Percentiles rank a stretch among this genome's conserved stretches.
phyloP scores from a whole-genome alignment of 23 tunicate species.

The Oikopleura albicans region DNA sequence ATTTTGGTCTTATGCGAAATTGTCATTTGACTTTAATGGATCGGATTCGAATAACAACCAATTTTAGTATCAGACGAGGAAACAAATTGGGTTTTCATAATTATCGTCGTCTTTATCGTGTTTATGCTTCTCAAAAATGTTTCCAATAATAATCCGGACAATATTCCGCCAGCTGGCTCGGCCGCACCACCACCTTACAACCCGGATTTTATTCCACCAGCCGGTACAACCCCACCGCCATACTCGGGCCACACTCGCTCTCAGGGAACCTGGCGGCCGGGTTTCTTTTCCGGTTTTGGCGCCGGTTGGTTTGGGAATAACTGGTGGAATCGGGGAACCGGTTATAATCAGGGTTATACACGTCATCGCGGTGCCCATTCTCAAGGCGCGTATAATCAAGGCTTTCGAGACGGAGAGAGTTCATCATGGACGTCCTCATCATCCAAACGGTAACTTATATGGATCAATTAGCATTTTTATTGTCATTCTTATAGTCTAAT shows the following conservation, averaged over 20 bases:
- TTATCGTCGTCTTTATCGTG: neutral
- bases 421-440: too few species aligned
- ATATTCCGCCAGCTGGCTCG: neutral
- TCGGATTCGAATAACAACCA: too few species aligned
- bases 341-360: constrained; percentile 22
- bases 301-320: constrained; percentile 18
- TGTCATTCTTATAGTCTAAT: too few species aligned
- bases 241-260: neutral
- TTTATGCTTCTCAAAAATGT: neutral
- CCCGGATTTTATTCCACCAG: constrained; percentile 12
- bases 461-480: too few species aligned
- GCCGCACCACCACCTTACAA: constrained; percentile 7
- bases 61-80: neutral
- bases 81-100: neutral
- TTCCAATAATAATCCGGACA: neutral
- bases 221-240: neutral
- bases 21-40: too few species aligned
- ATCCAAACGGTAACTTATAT: too few species aligned
- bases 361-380: constrained; percentile 23
- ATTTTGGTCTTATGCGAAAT: too few species aligned
- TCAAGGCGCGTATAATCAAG: constrained; percentile 10
- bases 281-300: constrained; percentile 22
- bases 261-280: constrained; percentile 18
- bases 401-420: neutral
- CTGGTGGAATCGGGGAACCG: constrained; percentile 20